phyloP scores from a whole-genome alignment of 2,888 invertebrate species.

The Cyclophora punctaria region DNA sequence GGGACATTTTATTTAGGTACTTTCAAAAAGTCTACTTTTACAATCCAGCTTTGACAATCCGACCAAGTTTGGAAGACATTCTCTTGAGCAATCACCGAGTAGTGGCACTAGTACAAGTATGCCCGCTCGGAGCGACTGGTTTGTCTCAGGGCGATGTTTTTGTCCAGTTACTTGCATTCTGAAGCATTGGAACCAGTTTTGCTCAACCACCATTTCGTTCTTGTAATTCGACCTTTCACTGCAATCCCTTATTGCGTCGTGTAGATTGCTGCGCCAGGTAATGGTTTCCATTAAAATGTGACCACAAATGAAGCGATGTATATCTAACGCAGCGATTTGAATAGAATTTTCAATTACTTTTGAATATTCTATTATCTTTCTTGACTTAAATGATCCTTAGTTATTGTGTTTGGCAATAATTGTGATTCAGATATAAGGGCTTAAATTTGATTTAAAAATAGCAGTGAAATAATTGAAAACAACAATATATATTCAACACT shows the following conservation, averaged over 20 bases:
- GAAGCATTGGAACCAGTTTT: slow-evolving; percentile 68
- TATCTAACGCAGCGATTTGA: too few species aligned
- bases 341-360: too few species aligned
- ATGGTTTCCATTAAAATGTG: slow-evolving; percentile 17
- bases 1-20: slow-evolving; percentile 6
- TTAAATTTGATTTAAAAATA: too few species aligned
- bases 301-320: too few species aligned
- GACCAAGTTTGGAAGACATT: slow-evolving; percentile 31
- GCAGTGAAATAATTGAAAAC: too few species aligned
- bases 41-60: slow-evolving; percentile 18
- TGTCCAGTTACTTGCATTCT: slow-evolving; percentile 73
- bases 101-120: slow-evolving; percentile 17
- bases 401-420: too few species aligned
- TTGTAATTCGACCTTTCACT: slow-evolving; percentile 63
- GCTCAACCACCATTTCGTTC: slow-evolving; percentile 54
- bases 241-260: slow-evolving; percentile 45
- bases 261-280: slow-evolving; percentile 31
- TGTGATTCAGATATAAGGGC: too few species aligned
- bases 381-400: too few species aligned
- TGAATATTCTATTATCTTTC: too few species aligned
- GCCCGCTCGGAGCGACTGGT: slow-evolving; percentile 51
- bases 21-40: slow-evolving; percentile 11
- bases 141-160: slow-evolving; percentile 65
- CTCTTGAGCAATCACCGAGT: slow-evolving; percentile 31
- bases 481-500: too few species aligned